Evolutionary conservation across 1,140 invertebrate species (phyloP), one percentile per base, ranked within the genome.

Genomic region (Holcopasites calliopsidis): DNA sequence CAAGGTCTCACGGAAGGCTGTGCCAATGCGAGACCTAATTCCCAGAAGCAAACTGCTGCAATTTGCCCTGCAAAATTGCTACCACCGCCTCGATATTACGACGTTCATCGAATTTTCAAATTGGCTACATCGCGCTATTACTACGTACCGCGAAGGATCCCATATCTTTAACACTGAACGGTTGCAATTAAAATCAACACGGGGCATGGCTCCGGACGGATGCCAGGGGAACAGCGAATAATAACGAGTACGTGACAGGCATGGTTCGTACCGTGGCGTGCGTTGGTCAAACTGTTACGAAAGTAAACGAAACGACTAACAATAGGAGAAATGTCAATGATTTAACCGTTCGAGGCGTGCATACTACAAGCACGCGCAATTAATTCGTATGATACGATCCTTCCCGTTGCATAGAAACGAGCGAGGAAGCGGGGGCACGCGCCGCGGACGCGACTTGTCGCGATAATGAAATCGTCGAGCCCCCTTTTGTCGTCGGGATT

Each of bases 341-440:
- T 76, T 81, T 76, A 80, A 81, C 61, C 50, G 65, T 68, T 23
- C 58, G 58, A 65, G 71, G 47, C 72, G 47, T 57, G n/a, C n/a
- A n/a, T n/a, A n/a, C n/a, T n/a, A 68, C 68, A 42, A 35, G 49
- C 64, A 40, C 75, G 58, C 77, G 77, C 79, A 77, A 81, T 82
- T 81, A 81, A 77, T 82, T 66, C 60, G 47, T 55, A 72, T 58
- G 80, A 82, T 76, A 71, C 80, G 72, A 21, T 55, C 50, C 47
- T 80, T 81, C 71, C 76, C 78, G 72, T 49, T 80, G 79, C 50
- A 81, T 81, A 66, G 64, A 65, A 71, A 80, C 72, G 72, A 81
- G 40, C 7, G 5, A 40, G 1, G 35, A 5, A 16, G 5, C 13
- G 23, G 11, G 18, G 78, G 65, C 79, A 81, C 79, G 79, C 78